phyloP scores from a whole-genome alignment of 2,113 vertebrate genomes.

The Enhydra lutris region DNA sequence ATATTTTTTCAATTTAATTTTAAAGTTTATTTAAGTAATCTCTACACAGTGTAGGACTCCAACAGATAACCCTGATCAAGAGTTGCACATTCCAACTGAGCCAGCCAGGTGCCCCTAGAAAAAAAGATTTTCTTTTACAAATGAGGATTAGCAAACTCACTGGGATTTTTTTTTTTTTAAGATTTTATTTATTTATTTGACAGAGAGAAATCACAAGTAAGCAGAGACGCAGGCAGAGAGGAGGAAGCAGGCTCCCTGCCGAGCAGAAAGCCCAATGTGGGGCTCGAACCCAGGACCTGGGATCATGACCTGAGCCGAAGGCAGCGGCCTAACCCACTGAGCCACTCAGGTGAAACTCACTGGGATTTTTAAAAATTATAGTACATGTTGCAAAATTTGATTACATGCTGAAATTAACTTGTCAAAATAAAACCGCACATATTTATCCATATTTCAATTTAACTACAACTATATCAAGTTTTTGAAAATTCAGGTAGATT shows the following conservation, averaged over 20 bases:
- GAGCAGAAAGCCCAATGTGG: too few relatives aligned
- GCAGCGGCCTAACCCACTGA: too few relatives aligned
- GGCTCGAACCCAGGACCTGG: too few relatives aligned
- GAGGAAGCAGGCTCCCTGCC: too few relatives aligned
- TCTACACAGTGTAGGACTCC: background rate
- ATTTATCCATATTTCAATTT: background rate
- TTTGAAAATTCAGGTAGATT: background rate
- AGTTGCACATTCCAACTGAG: background rate
- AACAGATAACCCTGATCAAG: background rate
- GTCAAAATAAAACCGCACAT: constrained; percentile 23
- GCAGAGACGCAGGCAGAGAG: too few relatives aligned
- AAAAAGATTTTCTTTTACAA: background rate
- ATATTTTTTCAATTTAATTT: background rate
- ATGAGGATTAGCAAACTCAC: background rate
- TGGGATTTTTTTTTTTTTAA: background rate
- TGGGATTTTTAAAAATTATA: background rate
- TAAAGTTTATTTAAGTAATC: background rate
- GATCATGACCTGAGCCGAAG: too few relatives aligned
- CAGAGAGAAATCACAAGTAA: too few relatives aligned
- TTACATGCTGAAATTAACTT: background rate
- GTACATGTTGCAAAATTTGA: background rate
- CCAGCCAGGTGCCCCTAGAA: background rate
- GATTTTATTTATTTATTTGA: too few relatives aligned
- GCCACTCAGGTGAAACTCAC: too few relatives aligned
- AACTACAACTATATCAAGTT: constrained; percentile 12